phyloP scores from a whole-genome alignment of 2,113 vertebrate genomes.

The Aix galericulata region DNA sequence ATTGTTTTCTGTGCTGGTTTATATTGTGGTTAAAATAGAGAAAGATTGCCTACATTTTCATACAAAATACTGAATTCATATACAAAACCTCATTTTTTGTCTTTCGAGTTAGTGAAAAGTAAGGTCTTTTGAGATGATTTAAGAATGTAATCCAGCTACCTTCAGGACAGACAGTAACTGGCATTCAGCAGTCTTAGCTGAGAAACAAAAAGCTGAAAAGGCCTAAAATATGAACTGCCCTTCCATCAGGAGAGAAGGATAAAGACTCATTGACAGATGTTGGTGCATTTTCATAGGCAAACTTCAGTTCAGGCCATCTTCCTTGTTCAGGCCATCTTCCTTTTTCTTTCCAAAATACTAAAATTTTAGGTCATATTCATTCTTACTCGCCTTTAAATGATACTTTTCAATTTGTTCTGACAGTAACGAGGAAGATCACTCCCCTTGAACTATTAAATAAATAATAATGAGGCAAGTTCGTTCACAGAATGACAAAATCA shows the following conservation, averaged over 20 bases:
- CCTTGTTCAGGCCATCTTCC: neutral
- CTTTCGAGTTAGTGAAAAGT: neutral
- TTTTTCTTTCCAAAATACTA: neutral
- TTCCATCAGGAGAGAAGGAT: neutral
- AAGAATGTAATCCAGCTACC: neutral
- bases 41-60: slow-evolving; percentile 43
- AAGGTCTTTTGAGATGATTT: neutral
- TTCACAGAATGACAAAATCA: neutral
- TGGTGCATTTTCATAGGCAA: neutral
- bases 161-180: neutral
- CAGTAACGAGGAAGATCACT: neutral
- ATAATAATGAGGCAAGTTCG: neutral
- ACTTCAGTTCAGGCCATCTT: neutral
- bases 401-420: neutral
- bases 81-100: slow-evolving; percentile 18
- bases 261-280: neutral
- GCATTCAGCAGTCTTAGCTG: neutral
- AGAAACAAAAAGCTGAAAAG: neutral
- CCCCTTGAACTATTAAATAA: neutral
- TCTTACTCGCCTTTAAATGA: neutral
- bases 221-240: neutral
- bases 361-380: neutral
- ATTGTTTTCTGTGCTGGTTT: slow-evolving; percentile 77
- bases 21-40: slow-evolving; percentile 69
- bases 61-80: slow-evolving; percentile 42